A percentile compares a stretch with the other conserved stretches of the same genome.
Conservation (phyloP, 37 sponge, comb jelly and placozoan genomes). For the Tethya wilhelma region DNA sequence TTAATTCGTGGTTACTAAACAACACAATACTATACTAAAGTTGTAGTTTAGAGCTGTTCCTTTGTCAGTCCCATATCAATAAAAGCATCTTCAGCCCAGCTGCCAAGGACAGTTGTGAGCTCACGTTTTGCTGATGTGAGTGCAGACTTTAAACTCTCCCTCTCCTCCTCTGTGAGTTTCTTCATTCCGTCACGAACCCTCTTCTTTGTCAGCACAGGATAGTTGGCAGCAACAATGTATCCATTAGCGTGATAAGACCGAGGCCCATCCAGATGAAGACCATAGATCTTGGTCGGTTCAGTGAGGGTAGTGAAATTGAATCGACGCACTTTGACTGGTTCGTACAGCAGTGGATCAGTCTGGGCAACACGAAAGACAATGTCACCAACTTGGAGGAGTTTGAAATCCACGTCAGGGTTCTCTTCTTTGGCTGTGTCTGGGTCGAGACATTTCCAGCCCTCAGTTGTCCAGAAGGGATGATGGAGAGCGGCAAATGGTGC, state of each 20-base stretch:
- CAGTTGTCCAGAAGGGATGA: conserved; percentile 14
- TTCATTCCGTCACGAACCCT: conserved; percentile 12
- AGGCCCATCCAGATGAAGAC: conserved; percentile 20
- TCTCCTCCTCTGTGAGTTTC: conserved; percentile 20
- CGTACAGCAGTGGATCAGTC: conserved; percentile 16
- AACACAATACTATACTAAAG: background rate
- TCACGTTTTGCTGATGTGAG: background rate
- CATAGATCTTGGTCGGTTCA: conserved; percentile 16
- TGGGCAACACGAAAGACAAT: conserved; percentile 16
- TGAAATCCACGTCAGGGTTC: conserved; percentile 15
- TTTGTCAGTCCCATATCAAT: conserved; percentile 5
- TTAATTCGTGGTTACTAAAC: no score
- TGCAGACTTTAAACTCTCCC: background rate
- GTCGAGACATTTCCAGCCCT: conserved; percentile 24
- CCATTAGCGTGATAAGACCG: conserved; percentile 31
- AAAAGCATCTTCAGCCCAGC: conserved; percentile 17
- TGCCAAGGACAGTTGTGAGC: conserved; percentile 9
- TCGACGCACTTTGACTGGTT: conserved; percentile 12
- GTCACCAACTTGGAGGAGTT: conserved; percentile 22
- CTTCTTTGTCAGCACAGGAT: conserved; percentile 28
- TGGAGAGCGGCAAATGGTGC: conserved; percentile 16
- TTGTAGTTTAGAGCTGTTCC: background rate
- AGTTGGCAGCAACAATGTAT: conserved; percentile 15
- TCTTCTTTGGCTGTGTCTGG: conserved; percentile 22
- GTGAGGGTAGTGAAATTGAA: background rate